phyloP scores from a whole-genome alignment of 2,888 invertebrate species.

The Ennomos quercinarius region DNA sequence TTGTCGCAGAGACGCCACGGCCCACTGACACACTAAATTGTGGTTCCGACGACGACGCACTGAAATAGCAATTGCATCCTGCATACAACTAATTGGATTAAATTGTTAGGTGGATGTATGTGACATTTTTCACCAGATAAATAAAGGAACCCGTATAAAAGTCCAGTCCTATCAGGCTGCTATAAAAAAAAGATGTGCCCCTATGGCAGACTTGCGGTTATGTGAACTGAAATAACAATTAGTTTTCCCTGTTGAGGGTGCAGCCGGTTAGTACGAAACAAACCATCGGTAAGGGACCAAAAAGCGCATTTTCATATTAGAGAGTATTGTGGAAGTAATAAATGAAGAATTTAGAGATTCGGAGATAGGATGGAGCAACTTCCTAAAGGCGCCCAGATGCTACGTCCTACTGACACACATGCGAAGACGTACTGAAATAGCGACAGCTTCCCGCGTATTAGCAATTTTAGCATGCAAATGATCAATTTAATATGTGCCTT shows the following conservation, averaged over 20 bases:
- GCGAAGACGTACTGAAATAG: constrained; percentile 14
- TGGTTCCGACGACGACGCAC: constrained; percentile 41
- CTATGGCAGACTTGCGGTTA: background rate
- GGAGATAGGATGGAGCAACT: constrained; percentile 6
- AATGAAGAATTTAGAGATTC: constrained; percentile 1
- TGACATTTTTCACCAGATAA: background rate
- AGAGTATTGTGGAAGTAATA: background rate
- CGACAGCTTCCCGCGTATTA: constrained; percentile 4
- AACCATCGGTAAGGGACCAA: background rate
- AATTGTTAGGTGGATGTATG: constrained; percentile 2
- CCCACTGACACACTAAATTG: constrained; percentile 73
- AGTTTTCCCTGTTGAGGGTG: too few species aligned
- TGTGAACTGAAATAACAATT: too few species aligned
- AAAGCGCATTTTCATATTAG: background rate
- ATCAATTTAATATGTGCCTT: background rate
- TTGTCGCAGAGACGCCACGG: constrained; percentile 70
- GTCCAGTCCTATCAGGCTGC: background rate
- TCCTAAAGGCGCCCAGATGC: constrained; percentile 12
- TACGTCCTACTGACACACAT: constrained; percentile 22
- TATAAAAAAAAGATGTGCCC: background rate
- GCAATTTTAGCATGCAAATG: constrained; percentile 11
- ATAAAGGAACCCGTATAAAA: background rate
- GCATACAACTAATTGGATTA: constrained; percentile 48
- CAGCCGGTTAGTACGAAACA: too few species aligned
- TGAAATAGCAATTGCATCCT: constrained; percentile 73